Evolutionary conservation across 2,888 invertebrate genomes (phyloP).

Genomic region (Colostygia pectinataria): DNA sequence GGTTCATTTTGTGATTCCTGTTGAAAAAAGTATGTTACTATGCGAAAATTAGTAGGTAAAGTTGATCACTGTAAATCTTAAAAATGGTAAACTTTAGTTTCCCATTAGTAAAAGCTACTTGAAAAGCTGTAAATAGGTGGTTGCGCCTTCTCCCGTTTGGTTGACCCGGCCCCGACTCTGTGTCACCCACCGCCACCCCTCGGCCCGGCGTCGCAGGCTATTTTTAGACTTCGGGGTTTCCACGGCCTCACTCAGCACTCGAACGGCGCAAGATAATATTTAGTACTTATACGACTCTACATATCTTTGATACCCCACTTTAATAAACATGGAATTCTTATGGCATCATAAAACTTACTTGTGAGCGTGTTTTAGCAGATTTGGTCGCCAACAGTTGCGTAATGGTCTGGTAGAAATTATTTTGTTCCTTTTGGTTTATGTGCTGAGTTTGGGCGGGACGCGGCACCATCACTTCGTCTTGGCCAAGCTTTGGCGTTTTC

Average conservation of each 20-base stretch:
- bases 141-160: conserved; percentile 53
- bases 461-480: conserved; percentile 85
- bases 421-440: conserved; percentile 51
- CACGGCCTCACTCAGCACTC: conserved; percentile 52
- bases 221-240: conserved; percentile 74
- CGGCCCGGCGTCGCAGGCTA: conserved; percentile 68
- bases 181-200: conserved; percentile 73
- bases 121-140: conserved; percentile 27
- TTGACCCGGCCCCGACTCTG: conserved; percentile 74
- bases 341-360: conserved; percentile 73
- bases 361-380: conserved; percentile 76
- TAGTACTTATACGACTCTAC: conserved; percentile 25
- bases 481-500: conserved; percentile 62
- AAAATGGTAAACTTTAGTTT: conserved; percentile 21
- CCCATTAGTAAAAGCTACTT: conserved; percentile 30
- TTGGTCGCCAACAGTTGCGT: conserved; percentile 73
- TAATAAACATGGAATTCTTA: conserved; percentile 32
- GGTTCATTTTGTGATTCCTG: conserved; percentile 63
- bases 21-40: conserved; percentile 33
- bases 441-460: conserved; percentile 79
- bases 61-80: neutral
- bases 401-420: conserved; percentile 77
- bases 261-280: conserved; percentile 29
- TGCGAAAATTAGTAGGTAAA: conserved; percentile 7
- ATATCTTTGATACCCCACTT: conserved; percentile 25